phyloP scores from a whole-genome alignment of 2,797 vertebrate species.

The Amblyopsis hoosieri region DNA sequence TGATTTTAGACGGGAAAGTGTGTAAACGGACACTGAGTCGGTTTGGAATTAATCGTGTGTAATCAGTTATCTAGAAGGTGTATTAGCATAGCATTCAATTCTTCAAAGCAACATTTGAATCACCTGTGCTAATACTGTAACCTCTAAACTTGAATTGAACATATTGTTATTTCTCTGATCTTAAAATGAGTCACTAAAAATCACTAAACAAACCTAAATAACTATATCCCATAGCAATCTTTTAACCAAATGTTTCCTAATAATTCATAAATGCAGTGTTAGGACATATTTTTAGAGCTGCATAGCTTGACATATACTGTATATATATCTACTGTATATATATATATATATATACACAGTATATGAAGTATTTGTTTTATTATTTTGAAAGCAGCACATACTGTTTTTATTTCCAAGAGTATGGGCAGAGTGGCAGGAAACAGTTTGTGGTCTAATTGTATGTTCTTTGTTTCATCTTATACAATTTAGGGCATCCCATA shows the following conservation, averaged over 20 bases:
- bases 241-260: conserved; percentile 56
- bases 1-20: conserved; percentile 34
- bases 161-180: conserved; percentile 31
- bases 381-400: too few species aligned
- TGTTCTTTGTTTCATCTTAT: too few species aligned
- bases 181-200: conserved; percentile 29
- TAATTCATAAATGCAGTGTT: conserved; percentile 39
- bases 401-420: not conserved
- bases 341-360: too few species aligned
- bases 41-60: not conserved
- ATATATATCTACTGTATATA: too few species aligned
- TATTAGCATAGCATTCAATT: conserved; percentile 35
- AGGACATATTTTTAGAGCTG: conserved; percentile 23
- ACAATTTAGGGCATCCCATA: too few species aligned
- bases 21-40: conserved; percentile 9
- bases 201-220: conserved; percentile 58
- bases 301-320: conserved; percentile 16
- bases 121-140: conserved; percentile 35
- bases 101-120: conserved; percentile 20
- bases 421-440: not conserved
- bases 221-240: conserved; percentile 39
- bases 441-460: too few species aligned
- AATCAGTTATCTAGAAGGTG: conserved; percentile 3
- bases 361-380: too few species aligned
- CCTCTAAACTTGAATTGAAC: conserved; percentile 39